Percentiles rank a stretch among this genome's conserved stretches.
phyloP scores from a whole-genome alignment of 1,140 invertebrate genomes.

The Procambarus clarkii region DNA sequence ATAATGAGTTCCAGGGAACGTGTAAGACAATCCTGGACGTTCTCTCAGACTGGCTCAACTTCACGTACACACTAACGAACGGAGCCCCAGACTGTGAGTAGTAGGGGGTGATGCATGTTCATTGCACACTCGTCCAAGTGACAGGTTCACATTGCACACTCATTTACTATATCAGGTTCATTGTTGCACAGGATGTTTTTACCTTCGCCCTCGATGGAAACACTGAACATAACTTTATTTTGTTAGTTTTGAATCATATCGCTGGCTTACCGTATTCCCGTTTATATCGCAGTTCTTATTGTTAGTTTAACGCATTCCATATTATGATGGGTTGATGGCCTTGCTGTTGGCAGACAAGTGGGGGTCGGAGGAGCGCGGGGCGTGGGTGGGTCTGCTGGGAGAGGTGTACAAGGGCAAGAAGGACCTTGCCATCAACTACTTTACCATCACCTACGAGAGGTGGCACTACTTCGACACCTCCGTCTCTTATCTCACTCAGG shows the following conservation, averaged over 20 bases:
- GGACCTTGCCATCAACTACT: constrained; percentile 54
- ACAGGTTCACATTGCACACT: too few species aligned
- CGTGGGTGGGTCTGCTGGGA: constrained; percentile 25
- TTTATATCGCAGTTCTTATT: too few species aligned
- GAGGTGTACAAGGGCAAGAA: constrained; percentile 23
- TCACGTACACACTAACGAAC: constrained; percentile 31
- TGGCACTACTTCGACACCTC: constrained; percentile 30
- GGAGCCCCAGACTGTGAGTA: constrained; percentile 32
- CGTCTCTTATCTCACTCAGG: constrained; percentile 28
- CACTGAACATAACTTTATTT: too few species aligned
- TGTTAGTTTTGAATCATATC: too few species aligned
- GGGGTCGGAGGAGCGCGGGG: constrained; percentile 30
- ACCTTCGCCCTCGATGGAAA: too few species aligned
- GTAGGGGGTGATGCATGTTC: too few species aligned
- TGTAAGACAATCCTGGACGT: constrained; percentile 22
- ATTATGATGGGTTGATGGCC: too few species aligned
- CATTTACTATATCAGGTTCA: too few species aligned
- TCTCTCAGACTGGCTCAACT: constrained; percentile 14
- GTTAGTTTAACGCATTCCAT: too few species aligned
- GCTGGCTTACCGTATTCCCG: too few species aligned
- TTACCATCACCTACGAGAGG: constrained; percentile 45
- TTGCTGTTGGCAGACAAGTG: constrained; percentile 36
- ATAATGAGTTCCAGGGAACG: constrained; percentile 29
- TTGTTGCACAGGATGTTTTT: too few species aligned
- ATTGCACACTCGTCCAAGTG: too few species aligned